phyloP scores from a whole-genome alignment of 2,888 invertebrate species.

The Agrilus mali region DNA sequence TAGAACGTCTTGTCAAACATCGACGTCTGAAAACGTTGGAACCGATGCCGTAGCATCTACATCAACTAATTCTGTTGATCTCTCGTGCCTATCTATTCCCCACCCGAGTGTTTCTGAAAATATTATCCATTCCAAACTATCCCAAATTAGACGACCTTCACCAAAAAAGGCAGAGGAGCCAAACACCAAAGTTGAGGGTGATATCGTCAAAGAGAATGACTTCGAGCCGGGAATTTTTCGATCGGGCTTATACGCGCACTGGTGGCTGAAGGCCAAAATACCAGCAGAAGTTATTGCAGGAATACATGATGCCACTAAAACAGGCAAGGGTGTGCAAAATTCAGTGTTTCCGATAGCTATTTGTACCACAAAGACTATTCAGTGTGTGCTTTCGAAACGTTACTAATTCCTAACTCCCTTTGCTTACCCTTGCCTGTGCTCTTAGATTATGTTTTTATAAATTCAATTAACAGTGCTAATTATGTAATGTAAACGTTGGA shows the following conservation, averaged over 20 bases:
- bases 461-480: neutral
- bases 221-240: slow-evolving; percentile 49
- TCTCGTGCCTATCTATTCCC: slow-evolving; percentile 29
- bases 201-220: no score
- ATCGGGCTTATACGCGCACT: slow-evolving; percentile 79
- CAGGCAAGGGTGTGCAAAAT: slow-evolving; percentile 31
- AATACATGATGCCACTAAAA: slow-evolving; percentile 30
- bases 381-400: no score
- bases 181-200: no score
- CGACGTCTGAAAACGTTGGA: slow-evolving; percentile 42
- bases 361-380: no score
- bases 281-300: slow-evolving; percentile 46
- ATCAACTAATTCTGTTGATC: slow-evolving; percentile 22
- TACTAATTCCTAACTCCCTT: no score
- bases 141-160: slow-evolving; percentile 16
- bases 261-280: slow-evolving; percentile 84
- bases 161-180: no score
- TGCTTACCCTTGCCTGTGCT: slow-evolving; percentile 12
- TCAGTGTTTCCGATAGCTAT: no score
- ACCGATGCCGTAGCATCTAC: slow-evolving; percentile 40
- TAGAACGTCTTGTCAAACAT: slow-evolving; percentile 49
- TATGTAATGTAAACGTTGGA: no score
- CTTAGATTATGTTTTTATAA: neutral
- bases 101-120: slow-evolving; percentile 33
- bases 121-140: slow-evolving; percentile 39